Base-by-base conservation (phyloP, 2,113 vertebrate species). In the Cynoglossus semilaevis region DNA sequence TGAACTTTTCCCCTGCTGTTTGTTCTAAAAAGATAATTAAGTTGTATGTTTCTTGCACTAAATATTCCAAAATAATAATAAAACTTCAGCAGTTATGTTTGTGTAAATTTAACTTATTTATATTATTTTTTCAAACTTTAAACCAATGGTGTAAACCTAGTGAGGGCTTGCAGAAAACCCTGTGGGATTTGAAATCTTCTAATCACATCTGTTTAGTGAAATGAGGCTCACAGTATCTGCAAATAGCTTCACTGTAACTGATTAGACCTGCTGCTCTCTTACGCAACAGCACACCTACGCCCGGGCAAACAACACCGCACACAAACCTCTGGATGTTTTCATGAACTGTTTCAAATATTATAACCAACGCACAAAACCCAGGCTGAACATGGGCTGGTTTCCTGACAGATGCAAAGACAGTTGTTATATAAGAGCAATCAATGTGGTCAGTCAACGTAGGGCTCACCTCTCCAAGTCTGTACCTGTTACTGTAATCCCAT, bases 291-390 rank as follows among this genome's bases (percentile, higher is more conserved):
- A 59, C 66, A 50, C 66, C 80, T 60, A 66, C 80, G 19, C 50
- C 1, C 48, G 65, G 56, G 48, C 58, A 56, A 76, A 73, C 63
- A 58, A 18, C 8, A 2, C 38, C 9, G 44, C 63, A 8, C 35
- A 12, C 13, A 66, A 49, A 67, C 59, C 50, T 70, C 63, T 57
- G 58, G 76, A 78, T 57, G 47, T 53, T 43, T 58, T 54, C 63
- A 9, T 51, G 48, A 66, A 58, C 58, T 13, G 58, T 60, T 60
- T 66, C 60, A 79, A 74, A 72, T 81, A 75, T 76, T 76, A 50
- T 58, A 42, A 70, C 58, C 38, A 15, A 4, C 7, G 70, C 69
- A 63, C 55, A 63, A 66, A 78, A 70, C 42, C 2, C 15, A 61
- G 68, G 65, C 68, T 41, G 14, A 74, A 22, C 52, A 8, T n/a